Conservation (phyloP, 2,888 invertebrate genomes). For the Balanococcus diminutus region DNA sequence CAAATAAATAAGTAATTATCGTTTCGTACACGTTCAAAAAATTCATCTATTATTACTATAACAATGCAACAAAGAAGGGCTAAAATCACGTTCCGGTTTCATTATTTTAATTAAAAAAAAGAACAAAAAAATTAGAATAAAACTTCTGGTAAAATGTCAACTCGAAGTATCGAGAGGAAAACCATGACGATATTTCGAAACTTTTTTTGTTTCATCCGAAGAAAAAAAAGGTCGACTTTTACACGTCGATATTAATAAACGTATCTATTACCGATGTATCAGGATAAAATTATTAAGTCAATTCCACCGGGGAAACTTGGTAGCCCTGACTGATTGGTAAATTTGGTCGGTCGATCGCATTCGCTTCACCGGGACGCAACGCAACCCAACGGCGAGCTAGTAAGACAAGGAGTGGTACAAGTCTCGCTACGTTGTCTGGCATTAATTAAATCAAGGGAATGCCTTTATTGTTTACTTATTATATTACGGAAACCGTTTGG, state of each 20-base stretch:
- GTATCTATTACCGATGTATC: conserved; percentile 28
- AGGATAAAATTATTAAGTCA: conserved; percentile 22
- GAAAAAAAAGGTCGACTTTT: neutral
- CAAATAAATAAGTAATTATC: neutral
- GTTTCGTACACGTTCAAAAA: neutral
- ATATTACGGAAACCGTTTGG: conserved; percentile 47
- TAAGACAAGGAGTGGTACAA: neutral
- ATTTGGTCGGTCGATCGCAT: conserved; percentile 22
- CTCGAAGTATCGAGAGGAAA: neutral
- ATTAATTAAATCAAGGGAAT: conserved; percentile 52
- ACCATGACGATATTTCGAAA: neutral
- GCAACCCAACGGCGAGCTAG: neutral
- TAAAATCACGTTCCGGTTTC: neutral
- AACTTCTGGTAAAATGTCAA: neutral
- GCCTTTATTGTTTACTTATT: conserved; percentile 51
- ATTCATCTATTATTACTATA: neutral
- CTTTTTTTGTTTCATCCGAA: neutral
- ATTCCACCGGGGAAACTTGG: conserved; percentile 26
- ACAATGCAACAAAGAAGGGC: neutral
- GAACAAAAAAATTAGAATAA: neutral
- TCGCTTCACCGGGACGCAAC: neutral
- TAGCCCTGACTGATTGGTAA: conserved; percentile 26
- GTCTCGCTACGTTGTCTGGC: conserved; percentile 46
- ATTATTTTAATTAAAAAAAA: neutral
- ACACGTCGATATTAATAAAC: conserved; percentile 36